These are phyloP conservation scores for Belonocnema kinseyi DNA, from an alignment of 1,140 invertebrate species.

Conservation along the genomic window DNA sequence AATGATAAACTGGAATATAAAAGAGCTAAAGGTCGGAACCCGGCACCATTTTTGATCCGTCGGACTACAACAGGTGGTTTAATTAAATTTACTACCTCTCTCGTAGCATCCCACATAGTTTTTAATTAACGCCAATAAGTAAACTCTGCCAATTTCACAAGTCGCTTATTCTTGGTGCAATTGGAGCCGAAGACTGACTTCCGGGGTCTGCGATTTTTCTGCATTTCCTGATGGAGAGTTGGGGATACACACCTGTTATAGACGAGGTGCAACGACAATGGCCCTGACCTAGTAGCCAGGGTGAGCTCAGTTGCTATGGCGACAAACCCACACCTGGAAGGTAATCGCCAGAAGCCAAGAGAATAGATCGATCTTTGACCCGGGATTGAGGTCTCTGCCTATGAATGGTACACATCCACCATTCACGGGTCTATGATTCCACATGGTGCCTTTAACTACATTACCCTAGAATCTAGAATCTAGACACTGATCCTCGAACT, in stretches of 20 bases:
- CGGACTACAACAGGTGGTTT: too few relatives aligned
- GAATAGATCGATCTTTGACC: slow-evolving; percentile 48
- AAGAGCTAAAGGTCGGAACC: too few relatives aligned
- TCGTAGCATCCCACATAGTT: too few relatives aligned
- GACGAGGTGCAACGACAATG: slow-evolving; percentile 8
- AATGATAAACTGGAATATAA: too few relatives aligned
- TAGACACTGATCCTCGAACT: background rate
- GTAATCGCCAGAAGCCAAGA: slow-evolving; percentile 39
- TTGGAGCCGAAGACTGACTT: background rate
- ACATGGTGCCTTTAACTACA: slow-evolving; percentile 10
- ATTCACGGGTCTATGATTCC: slow-evolving; percentile 40
- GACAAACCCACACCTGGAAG: slow-evolving; percentile 57
- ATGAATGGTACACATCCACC: slow-evolving; percentile 43
- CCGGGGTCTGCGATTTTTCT: background rate
- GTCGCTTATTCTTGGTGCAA: too few relatives aligned
- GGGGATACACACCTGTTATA: slow-evolving; percentile 16
- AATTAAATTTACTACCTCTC: too few relatives aligned
- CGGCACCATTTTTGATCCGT: too few relatives aligned
- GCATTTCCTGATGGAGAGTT: background rate
- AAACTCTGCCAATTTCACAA: too few relatives aligned
- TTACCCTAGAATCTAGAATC: background rate
- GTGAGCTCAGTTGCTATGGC: slow-evolving; percentile 54
- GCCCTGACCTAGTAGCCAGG: slow-evolving; percentile 43
- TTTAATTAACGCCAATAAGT: too few relatives aligned
- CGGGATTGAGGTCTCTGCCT: slow-evolving; percentile 4